Conservation (phyloP, 2,888 invertebrate species). For the Capitulum mitella region DNA sequence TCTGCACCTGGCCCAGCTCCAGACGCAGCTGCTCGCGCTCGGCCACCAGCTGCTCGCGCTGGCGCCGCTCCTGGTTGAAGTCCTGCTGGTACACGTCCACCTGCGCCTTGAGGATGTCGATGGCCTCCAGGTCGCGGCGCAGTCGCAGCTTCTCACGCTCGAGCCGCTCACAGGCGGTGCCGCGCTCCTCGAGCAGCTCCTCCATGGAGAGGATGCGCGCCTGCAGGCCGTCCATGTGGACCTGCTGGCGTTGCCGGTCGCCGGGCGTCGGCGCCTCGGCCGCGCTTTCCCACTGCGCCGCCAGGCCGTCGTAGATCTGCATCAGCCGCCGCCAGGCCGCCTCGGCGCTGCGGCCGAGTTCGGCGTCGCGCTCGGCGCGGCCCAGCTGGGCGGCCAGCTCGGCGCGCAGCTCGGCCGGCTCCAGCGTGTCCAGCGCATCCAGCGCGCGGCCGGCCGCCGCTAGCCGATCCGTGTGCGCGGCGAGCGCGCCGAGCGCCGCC, state of each 20-base stretch:
- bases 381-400: background rate
- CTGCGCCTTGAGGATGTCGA: slow-evolving; percentile 19
- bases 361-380: background rate
- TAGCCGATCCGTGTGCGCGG: background rate
- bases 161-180: background rate
- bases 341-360: background rate
- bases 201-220: slow-evolving; percentile 15
- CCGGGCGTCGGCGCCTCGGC: background rate
- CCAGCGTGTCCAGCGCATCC: too few relatives aligned
- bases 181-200: slow-evolving; percentile 4
- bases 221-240: slow-evolving; percentile 1
- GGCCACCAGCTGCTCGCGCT: background rate
- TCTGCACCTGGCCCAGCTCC: background rate
- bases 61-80: slow-evolving; percentile 16
- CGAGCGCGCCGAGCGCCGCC: background rate
- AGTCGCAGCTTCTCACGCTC: background rate
- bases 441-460: background rate
- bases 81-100: slow-evolving; percentile 22
- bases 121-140: slow-evolving; percentile 3
- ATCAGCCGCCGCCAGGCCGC: background rate
- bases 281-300: background rate
- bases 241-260: background rate
- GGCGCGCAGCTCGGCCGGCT: too few relatives aligned
- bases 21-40: slow-evolving; percentile 5
- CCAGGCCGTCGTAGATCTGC: background rate